Evolutionary conservation across 2,113 vertebrate genomes (phyloP), one percentile per base, ranked within the genome.

Genomic region (Trochalopteron elliotii): DNA sequence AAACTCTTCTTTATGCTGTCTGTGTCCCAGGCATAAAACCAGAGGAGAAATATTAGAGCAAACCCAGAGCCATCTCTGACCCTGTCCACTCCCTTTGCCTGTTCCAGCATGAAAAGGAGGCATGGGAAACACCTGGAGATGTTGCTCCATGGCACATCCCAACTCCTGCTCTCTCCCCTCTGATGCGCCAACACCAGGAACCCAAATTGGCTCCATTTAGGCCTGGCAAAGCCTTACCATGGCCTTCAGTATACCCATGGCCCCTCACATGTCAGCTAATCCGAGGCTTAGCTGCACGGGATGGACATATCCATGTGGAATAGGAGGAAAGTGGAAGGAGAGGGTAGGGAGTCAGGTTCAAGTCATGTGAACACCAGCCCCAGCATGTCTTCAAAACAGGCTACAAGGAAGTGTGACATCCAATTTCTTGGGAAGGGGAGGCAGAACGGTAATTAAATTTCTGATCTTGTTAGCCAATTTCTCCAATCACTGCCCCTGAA

Each of bases 401-500:
- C 94, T 96, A 98, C 95, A 80, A 74, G 97, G 94, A 97, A 98
- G 96, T 97, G 97, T 98, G 98, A 98, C 98, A 98, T 98, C 96
- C 97, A 98, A 98, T 98, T 98, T 97, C 97, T 98, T 96, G 98
- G 98, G 98, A 98, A 97, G 94, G 96, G 98, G 96, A 79, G 83
- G 96, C 96, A 98, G 96, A 98, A 97, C 93, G 12, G 97, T 98
- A 98, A 98, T 98, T 98, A 98, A 98, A 98, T 98, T 98, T 98
- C 98, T 98, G 98, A 98, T 98, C 98, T 98, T 98, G 98, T 98
- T 98, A 98, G 97, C 97, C 98, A 98, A 98, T 98, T 98, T 98
- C 97, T 98, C 97, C 98, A 98, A 97, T 98, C 98, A 97, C 96
- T 98, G 98, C 98, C 97, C 97, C 98, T 93, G 98, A 98, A 98